Percentiles rank a stretch among this genome's conserved stretches.
phyloP scores from a whole-genome alignment of 2,113 vertebrate genomes.

The Synodontis membranacea region DNA sequence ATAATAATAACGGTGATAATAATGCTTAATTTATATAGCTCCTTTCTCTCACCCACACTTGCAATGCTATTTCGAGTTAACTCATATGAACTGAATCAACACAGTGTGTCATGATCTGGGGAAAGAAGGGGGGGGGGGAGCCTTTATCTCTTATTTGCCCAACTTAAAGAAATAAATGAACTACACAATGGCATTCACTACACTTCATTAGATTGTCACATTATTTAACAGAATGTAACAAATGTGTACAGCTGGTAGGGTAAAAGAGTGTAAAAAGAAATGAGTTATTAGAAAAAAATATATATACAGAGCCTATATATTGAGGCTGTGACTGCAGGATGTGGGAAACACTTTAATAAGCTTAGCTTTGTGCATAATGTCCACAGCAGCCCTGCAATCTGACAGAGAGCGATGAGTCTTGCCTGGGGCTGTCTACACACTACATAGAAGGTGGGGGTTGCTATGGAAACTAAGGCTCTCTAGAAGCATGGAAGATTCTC shows the following conservation, averaged over 20 bases:
- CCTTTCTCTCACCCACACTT: background rate
- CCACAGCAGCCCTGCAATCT: conserved; percentile 63
- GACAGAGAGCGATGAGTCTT: conserved; percentile 55
- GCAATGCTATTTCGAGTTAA: background rate
- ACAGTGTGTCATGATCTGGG: background rate
- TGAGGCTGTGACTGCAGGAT: conserved; percentile 53
- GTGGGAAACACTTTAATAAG: conserved; percentile 71
- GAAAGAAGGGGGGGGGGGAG: background rate
- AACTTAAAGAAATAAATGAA: background rate
- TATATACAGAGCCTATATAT: background rate
- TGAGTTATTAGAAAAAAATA: background rate
- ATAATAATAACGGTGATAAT: background rate
- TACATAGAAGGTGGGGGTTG: conserved; percentile 48
- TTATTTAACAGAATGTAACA: background rate
- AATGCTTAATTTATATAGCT: background rate
- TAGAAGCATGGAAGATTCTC: conserved; percentile 42
- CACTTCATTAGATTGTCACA: background rate
- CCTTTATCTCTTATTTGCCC: background rate
- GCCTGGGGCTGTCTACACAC: conserved; percentile 53
- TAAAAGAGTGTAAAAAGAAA: background rate
- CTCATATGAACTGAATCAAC: background rate
- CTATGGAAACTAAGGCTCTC: conserved; percentile 56
- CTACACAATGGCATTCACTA: background rate
- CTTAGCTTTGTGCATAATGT: conserved; percentile 65
- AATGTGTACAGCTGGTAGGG: background rate